phyloP scores from a whole-genome alignment of 2,797 vertebrate species.

The Cirrhinus mrigala region DNA sequence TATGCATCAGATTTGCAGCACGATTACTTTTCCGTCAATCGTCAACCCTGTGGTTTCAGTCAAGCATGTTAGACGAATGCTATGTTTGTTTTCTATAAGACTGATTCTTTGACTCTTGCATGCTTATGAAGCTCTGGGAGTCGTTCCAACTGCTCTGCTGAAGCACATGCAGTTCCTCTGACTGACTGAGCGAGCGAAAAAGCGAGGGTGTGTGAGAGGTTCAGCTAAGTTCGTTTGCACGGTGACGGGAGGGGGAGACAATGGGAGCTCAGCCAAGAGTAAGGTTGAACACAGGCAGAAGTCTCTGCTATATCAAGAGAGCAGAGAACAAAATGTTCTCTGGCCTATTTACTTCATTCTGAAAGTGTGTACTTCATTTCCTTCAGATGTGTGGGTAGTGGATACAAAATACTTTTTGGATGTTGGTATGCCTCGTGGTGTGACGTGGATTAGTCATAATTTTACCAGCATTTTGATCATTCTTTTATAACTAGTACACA shows the following conservation, averaged over 20 bases:
- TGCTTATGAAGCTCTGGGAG: neutral
- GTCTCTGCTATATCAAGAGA: constrained; percentile 19
- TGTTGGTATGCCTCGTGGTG: neutral
- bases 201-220: neutral
- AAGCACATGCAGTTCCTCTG: neutral
- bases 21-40: neutral
- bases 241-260: constrained; percentile 10
- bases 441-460: neutral
- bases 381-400: neutral
- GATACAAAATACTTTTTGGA: neutral
- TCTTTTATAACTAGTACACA: neutral
- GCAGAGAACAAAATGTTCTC: constrained; percentile 44
- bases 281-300: constrained; percentile 17
- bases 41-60: neutral
- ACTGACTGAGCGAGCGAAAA: neutral
- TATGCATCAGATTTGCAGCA: neutral
- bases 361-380: neutral
- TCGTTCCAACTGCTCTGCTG: neutral
- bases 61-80: neutral
- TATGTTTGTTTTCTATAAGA: constrained; percentile 3
- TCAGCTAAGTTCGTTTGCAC: constrained; percentile 24
- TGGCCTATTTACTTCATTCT: neutral
- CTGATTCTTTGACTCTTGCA: neutral
- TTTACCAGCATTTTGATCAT: neutral
- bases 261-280: neutral